Evolutionary conservation across 2,797 vertebrate genomes (phyloP), one percentile per base, ranked within the genome.

Genomic region (Rhyacichthys aspro): DNA sequence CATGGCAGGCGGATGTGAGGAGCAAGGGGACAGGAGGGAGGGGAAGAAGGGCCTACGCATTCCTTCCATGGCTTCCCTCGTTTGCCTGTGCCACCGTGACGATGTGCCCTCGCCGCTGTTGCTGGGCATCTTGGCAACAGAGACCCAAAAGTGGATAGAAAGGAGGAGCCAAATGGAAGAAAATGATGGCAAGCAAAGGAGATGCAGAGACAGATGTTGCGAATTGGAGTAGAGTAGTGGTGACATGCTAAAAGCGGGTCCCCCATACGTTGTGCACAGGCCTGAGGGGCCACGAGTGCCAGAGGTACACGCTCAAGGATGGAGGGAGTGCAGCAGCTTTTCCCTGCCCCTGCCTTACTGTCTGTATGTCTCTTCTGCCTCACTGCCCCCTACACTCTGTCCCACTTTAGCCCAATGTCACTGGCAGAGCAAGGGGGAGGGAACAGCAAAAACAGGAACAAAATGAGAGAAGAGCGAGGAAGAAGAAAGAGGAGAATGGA

Each of bases 341-440:
- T 46, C 70, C 72, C 61, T 71, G 50, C 84, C 73, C 66, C 69
- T 76, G 74, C 75, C 83, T 72, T 76, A 70, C 76, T 89, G 87
- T 89, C 79, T 87, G 85, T 83, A 78, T 78, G 78, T 86, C 87
- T 89, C 88, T 90, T 89, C 88, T 89, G 88, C 88, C 84, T 90
- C 85, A 85, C 79, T 89, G 83, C 85, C 80, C 83, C 74, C 86
- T 80, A 81, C 84, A 88, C 86, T 87, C 85, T 89, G 90, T 89
- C 88, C 92, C 90, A 92, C 86, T 92, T 93, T 91, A 91, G 84
- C 80, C 91, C 91, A 90, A 91, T 88, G 90, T 91, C 90, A 90
- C 89, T 85, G 84, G 68, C 79, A 81, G 64, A 82, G 85, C 78
- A 86, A 79, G 83, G 85, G 87, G 85, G 84, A 76, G 69, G 86